Evolutionary conservation across 2,113 vertebrate species (phyloP), one percentile per base, ranked within the genome.

Genomic region (Dunckerocampus dactyliophorus): DNA sequence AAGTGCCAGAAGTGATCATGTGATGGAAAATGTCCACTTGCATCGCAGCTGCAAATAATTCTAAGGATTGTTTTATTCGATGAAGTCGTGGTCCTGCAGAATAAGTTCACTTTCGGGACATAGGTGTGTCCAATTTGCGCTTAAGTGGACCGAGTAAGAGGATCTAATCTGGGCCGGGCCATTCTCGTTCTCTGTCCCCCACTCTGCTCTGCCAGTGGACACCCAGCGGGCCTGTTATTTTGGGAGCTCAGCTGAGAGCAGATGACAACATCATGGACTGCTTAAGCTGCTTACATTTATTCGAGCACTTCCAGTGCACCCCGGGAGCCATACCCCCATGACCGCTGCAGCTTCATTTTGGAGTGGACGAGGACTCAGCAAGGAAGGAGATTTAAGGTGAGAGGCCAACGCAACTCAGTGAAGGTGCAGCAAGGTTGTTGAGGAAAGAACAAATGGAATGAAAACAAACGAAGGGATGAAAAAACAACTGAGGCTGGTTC

Each of bases 211-310:
- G 77, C 74, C 79, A 79, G 74, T 72, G 63, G 75, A 72, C 22
- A 75, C 85, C 83, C 84, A 77, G 57, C 76, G 82, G 87, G 73
- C 79, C 80, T 85, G 87, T 87, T 89, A 88, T 89, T 89, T 87
- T 83, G 72, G 83, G 86, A 87, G 76, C 84, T 82, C 80, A 82
- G 82, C 79, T 84, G 83, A 85, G 79, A 76, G 79, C 79, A 83
- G 79, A 87, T 81, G 84, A 87, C 86, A 87, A 83, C 86, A 88
- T 87, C 83, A 82, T 67, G 67, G 71, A 59, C 87, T 81, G 76
- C 72, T 78, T 86, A 85, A 88, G 84, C 79, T 80, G 84, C 82
- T 88, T 89, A 87, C 76, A 85, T 87, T 82, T 87, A 82, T 82
- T 87, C 77, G 77, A 85, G 84, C 81, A 68, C 59, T 79, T 80